Percentiles rank a stretch among this genome's conserved stretches.
phyloP scores from a whole-genome alignment of 2,888 invertebrate species.

The Parnassius orleans region DNA sequence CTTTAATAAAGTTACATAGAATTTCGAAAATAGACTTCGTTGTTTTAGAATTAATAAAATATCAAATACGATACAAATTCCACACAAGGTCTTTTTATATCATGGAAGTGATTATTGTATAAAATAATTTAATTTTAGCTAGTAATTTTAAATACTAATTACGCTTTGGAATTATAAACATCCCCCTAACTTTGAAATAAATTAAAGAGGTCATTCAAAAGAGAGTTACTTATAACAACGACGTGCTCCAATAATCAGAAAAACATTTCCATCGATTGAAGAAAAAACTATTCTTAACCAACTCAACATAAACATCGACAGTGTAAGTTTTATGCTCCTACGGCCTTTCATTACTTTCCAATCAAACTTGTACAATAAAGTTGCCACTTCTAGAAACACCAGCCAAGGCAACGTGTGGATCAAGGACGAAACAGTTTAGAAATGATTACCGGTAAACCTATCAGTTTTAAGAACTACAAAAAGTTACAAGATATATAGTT shows the following conservation, averaged over 20 bases:
- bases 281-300: conserved; percentile 12
- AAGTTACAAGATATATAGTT: no score
- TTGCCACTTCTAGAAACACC: conserved; percentile 52
- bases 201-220: conserved; percentile 9
- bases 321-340: conserved; percentile 46
- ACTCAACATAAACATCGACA: conserved; percentile 40
- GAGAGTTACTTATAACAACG: conserved; percentile 10
- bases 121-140: no score
- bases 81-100: no score
- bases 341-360: conserved; percentile 57
- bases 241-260: conserved; percentile 4
- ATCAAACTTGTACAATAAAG: conserved; percentile 66
- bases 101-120: no score
- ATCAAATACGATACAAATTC: no score
- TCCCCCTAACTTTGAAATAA: conserved; percentile 10
- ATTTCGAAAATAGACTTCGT: no score
- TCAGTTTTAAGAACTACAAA: no score
- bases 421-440: not conserved
- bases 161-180: not conserved
- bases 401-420: conserved; percentile 42
- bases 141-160: not conserved
- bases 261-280: conserved; percentile 3
- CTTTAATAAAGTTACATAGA: no score
- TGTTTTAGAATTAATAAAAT: no score
- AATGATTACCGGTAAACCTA: not conserved